phyloP scores from a whole-genome alignment of 1,140 invertebrate genomes.

The Drosophila eugracilis region DNA sequence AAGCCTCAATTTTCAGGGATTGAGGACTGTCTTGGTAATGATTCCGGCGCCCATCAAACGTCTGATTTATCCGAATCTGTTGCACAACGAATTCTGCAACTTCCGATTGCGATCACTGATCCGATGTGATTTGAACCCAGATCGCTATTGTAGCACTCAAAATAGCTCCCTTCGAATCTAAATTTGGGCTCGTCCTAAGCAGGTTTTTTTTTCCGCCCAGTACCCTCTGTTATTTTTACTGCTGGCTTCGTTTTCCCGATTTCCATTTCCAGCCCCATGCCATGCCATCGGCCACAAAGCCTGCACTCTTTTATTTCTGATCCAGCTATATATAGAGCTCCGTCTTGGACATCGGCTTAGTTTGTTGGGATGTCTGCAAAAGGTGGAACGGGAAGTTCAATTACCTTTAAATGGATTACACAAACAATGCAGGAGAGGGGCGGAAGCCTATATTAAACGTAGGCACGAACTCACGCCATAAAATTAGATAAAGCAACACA shows the following conservation, averaged over 20 bases:
- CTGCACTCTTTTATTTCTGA: slow-evolving; percentile 27
- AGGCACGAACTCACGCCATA: slow-evolving; percentile 7
- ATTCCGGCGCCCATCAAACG: slow-evolving; percentile 14
- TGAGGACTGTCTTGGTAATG: no score
- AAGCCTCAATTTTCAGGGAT: background rate
- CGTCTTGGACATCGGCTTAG: slow-evolving; percentile 40
- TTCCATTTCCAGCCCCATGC: slow-evolving; percentile 11
- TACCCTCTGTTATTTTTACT: no score
- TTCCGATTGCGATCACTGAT: slow-evolving; percentile 2
- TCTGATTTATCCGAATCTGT: slow-evolving; percentile 1
- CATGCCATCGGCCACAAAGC: slow-evolving; percentile 3
- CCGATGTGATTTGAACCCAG: slow-evolving; percentile 13
- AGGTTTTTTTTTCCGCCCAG: slow-evolving; percentile 10
- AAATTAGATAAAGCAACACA: slow-evolving; percentile 40
- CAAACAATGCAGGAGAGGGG: slow-evolving; percentile 34
- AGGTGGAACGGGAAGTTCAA: slow-evolving; percentile 66
- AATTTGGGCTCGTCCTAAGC: slow-evolving; percentile 38
- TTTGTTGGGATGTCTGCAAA: background rate
- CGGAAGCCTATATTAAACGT: slow-evolving; percentile 57
- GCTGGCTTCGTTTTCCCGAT: slow-evolving; percentile 4
- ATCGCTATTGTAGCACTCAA: slow-evolving; percentile 6
- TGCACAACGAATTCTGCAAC: background rate
- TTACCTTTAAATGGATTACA: slow-evolving; percentile 80
- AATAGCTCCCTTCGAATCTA: slow-evolving; percentile 16
- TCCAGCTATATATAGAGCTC: slow-evolving; percentile 28